Conservation (phyloP, 2,797 vertebrate genomes). For the Chelon labrosus region DNA sequence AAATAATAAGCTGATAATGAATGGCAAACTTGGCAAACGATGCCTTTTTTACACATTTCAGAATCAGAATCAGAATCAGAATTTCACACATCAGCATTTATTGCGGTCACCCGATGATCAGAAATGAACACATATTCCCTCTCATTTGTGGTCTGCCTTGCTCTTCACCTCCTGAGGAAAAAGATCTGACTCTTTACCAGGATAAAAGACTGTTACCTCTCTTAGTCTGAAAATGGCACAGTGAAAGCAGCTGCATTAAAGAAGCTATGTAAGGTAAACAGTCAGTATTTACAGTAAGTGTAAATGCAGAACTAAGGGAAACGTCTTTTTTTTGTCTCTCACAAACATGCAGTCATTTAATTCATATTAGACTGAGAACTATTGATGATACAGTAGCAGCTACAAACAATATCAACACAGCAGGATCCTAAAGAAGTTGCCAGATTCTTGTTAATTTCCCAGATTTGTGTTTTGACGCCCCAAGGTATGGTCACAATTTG, state of each 20-base stretch:
- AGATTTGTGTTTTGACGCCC: constrained; percentile 27
- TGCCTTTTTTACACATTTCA: not conserved
- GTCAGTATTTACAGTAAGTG: too few species aligned
- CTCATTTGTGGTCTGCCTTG: not conserved
- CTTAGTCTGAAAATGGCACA: not conserved
- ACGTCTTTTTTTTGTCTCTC: too few species aligned
- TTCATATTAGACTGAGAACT: not conserved
- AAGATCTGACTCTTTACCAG: not conserved
- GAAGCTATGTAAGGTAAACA: too few species aligned
- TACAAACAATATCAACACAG: not conserved
- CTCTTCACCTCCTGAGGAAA: not conserved
- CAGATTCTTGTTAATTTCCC: constrained; percentile 17
- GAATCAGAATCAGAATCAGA: too few species aligned
- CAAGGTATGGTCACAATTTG: constrained; percentile 50
- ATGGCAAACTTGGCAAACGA: too few species aligned
- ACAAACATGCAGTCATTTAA: not conserved
- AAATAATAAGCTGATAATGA: too few species aligned
- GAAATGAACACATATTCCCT: not conserved
- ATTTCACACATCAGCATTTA: too few species aligned
- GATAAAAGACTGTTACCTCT: not conserved
- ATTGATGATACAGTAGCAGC: not conserved
- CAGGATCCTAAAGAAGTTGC: not conserved
- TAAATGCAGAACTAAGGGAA: not conserved
- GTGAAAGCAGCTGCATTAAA: too few species aligned
- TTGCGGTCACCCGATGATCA: not conserved